These are phyloP conservation scores for Anguilla marmorata DNA, from an alignment of 2,797 vertebrate genomes.

Conservation along the genomic window DNA sequence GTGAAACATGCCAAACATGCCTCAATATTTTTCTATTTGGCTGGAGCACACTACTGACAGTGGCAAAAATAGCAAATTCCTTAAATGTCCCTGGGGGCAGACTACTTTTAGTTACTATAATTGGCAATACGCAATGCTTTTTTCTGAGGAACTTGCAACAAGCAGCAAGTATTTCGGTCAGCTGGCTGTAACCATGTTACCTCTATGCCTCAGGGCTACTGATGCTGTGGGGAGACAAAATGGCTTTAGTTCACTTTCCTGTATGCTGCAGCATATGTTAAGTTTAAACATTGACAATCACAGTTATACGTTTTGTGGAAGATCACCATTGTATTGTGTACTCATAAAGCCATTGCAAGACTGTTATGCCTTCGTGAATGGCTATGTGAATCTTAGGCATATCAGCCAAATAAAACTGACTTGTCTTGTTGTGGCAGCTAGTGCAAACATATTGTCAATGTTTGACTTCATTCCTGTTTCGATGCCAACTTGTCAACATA, in stretches of 20 bases:
- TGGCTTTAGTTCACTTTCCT: background rate
- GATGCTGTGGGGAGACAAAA: background rate
- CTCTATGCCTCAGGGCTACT: background rate
- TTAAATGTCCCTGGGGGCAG: slow-evolving; percentile 24
- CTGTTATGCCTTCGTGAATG: background rate
- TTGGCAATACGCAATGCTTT: background rate
- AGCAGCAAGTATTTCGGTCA: background rate
- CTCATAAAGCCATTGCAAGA: background rate
- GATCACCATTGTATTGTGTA: background rate
- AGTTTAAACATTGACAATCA: background rate
- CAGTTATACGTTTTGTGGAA: background rate
- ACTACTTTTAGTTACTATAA: background rate
- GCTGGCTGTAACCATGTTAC: background rate
- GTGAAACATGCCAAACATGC: slow-evolving; percentile 11
- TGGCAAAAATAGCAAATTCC: slow-evolving; percentile 34
- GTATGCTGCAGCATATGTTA: background rate
- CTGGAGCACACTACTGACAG: slow-evolving; percentile 30
- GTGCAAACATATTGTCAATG: slow-evolving; percentile 26
- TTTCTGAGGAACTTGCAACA: background rate
- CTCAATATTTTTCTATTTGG: slow-evolving; percentile 31
- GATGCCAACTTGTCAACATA: background rate
- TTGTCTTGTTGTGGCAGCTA: background rate
- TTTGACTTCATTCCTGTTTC: slow-evolving; percentile 27
- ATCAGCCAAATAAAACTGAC: slow-evolving; percentile 2
- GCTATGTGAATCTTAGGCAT: background rate